Evolutionary conservation across 1,140 invertebrate genomes (phyloP), one percentile per base, ranked within the genome.

Genomic region (Drosophila ananassae): DNA sequence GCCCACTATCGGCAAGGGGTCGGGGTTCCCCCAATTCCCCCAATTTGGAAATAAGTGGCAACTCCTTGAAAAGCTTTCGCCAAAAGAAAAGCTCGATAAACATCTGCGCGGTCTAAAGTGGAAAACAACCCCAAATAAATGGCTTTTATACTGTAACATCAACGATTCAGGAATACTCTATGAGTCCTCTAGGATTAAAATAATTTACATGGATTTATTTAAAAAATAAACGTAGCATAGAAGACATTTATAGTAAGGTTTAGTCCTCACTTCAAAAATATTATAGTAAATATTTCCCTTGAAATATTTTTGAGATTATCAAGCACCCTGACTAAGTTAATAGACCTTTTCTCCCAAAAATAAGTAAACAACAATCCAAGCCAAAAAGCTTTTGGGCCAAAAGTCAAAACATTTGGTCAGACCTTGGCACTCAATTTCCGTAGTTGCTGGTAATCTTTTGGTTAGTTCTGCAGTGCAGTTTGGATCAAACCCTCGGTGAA

Each of bases 371-470:
- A 71, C 63, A 79, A 79, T 32, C 57, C 54, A 61, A 47, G 39
- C 17, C 7, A 10, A 41, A 76, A 58, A 75, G 73, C 73, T 76
- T 39, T 59, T n/a, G 30, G 3, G 34, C 47, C 17, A 17, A 17
- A 44, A 68, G 68, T 67, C 80, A 72, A 68, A 83, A 79, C 80
- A 74, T 73, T 74, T 73, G 41, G 55, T 34, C 60, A 77, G 73
- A 85, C 77, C 73, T 84, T 81, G 81, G 57, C 39, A 61, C 51
- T 55, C 66, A 37, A 8, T 34, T 22, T 39, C 28, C 37, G 41
- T 44, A 34, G 52, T 25, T 47, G 21, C 7, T 24, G 3, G 21
- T 22, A 10, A 60, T 47, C 50, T 60, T 41, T 54, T 37, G n/a
- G 28, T 25, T 52, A 53, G 48, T 67, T 53, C 60, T 3, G 10